Conservation (phyloP, 2,113 vertebrate genomes). For the Xenopus laevis region DNA sequence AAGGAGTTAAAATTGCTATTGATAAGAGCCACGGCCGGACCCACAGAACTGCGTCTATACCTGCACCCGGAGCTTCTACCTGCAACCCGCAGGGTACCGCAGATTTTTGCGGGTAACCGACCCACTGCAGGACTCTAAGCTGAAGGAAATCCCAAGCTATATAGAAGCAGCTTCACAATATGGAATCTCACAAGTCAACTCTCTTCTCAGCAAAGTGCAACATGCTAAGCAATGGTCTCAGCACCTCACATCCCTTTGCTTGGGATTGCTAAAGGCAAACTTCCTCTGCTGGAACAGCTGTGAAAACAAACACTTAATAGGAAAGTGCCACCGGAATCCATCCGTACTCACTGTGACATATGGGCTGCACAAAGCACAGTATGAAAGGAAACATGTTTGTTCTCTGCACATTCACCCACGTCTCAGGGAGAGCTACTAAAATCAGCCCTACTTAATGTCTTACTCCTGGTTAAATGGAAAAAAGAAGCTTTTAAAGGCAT, state of each 20-base stretch:
- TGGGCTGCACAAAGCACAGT: not conserved
- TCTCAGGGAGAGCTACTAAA: constrained; percentile 14
- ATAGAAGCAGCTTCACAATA: too few species aligned
- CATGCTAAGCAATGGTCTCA: not conserved
- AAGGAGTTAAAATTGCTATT: too few species aligned
- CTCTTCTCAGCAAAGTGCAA: not conserved
- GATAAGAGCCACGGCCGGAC: too few species aligned
- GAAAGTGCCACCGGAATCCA: constrained; percentile 26
- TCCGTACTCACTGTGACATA: constrained; percentile 12
- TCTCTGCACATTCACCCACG: constrained; percentile 10
- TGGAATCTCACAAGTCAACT: too few species aligned
- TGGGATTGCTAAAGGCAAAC: not conserved
- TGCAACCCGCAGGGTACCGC: too few species aligned
- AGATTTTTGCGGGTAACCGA: too few species aligned
- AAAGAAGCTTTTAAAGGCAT: not conserved
- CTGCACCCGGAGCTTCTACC: too few species aligned
- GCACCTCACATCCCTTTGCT: too few species aligned
- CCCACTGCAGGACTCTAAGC: too few species aligned
- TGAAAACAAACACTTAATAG: constrained; percentile 19
- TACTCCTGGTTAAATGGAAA: not conserved
- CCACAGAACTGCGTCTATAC: too few species aligned
- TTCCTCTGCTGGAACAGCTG: constrained; percentile 29
- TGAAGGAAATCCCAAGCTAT: too few species aligned
- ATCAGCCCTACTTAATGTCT: not conserved
- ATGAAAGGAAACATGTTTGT: constrained; percentile 16